Evolutionary conservation across 2,797 vertebrate species (phyloP).

Genomic region (Pangasius krempfi): DNA sequence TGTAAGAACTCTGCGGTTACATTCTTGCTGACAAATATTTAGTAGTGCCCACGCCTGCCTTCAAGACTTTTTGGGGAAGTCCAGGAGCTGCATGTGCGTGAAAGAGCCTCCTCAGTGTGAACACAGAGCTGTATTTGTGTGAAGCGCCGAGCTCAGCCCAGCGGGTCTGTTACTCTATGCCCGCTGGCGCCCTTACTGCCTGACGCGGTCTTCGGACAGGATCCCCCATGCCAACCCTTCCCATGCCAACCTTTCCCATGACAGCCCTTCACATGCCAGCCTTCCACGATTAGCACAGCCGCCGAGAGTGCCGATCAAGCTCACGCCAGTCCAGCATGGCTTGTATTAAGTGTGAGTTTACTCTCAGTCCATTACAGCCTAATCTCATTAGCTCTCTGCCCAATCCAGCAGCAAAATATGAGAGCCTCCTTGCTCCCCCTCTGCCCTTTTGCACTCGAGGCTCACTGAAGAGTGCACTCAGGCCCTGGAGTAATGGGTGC

Average conservation of each 20-base stretch:
- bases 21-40: constrained; percentile 42
- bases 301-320: not conserved
- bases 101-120: constrained; percentile 35
- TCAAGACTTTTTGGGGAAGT: constrained; percentile 56
- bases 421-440: constrained; percentile 30
- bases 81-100: constrained; percentile 39
- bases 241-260: constrained; percentile 1
- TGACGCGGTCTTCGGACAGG: not conserved
- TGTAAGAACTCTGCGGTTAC: constrained; percentile 1
- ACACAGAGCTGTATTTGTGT: constrained; percentile 43
- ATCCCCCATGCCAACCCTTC: constrained; percentile 14
- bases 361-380: constrained; percentile 57
- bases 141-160: constrained; percentile 7
- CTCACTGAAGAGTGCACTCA: constrained; percentile 21
- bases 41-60: constrained; percentile 37
- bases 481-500: constrained; percentile 35
- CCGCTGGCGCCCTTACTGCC: constrained; percentile 25
- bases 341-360: constrained; percentile 55
- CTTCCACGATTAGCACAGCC: constrained; percentile 8
- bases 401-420: constrained; percentile 32
- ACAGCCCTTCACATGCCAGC: not conserved
- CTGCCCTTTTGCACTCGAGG: constrained; percentile 34
- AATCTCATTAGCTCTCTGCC: constrained; percentile 53
- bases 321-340: constrained; percentile 21
- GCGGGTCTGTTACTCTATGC: not conserved